Percentiles rank a stretch among this genome's conserved stretches.
Evolutionary conservation across 2,888 invertebrate species (phyloP).

Genomic region (Torymus tubicola): DNA sequence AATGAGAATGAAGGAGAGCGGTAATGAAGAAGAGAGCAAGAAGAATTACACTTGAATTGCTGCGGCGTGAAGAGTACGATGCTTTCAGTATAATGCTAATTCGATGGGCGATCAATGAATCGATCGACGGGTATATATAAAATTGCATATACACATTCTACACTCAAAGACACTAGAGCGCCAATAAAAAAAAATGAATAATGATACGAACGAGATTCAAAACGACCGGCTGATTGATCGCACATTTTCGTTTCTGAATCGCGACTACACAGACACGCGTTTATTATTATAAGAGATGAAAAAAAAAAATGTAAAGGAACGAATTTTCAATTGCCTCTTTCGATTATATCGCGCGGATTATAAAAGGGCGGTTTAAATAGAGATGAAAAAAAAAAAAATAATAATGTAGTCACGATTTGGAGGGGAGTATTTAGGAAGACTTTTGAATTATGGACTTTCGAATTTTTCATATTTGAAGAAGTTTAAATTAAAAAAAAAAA

Average conservation of each 20-base stretch:
- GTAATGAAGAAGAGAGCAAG: slow-evolving; percentile 1
- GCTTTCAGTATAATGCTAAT: slow-evolving; percentile 55
- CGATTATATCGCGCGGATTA: slow-evolving; percentile 57
- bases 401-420: slow-evolving; percentile 55
- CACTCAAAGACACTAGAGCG: neutral
- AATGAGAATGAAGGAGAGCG: slow-evolving; percentile 17
- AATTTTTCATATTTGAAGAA: slow-evolving; percentile 58
- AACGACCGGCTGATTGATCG: slow-evolving; percentile 50
- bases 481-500: slow-evolving; percentile 52
- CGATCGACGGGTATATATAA: slow-evolving; percentile 20
- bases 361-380: slow-evolving; percentile 46
- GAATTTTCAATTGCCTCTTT: slow-evolving; percentile 59
- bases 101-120: slow-evolving; percentile 50
- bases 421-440: slow-evolving; percentile 53
- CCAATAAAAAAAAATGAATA: slow-evolving; percentile 1
- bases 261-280: slow-evolving; percentile 52
- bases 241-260: slow-evolving; percentile 55
- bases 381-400: slow-evolving; percentile 20
- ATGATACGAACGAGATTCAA: neutral
- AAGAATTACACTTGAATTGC: slow-evolving; percentile 54
- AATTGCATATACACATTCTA: no score
- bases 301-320: slow-evolving; percentile 54
- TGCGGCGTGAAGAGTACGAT: slow-evolving; percentile 54
- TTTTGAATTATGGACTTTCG: slow-evolving; percentile 58
- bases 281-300: slow-evolving; percentile 39